Conservation (phyloP, 2,888 invertebrate genomes). For the Andrena marginata region DNA sequence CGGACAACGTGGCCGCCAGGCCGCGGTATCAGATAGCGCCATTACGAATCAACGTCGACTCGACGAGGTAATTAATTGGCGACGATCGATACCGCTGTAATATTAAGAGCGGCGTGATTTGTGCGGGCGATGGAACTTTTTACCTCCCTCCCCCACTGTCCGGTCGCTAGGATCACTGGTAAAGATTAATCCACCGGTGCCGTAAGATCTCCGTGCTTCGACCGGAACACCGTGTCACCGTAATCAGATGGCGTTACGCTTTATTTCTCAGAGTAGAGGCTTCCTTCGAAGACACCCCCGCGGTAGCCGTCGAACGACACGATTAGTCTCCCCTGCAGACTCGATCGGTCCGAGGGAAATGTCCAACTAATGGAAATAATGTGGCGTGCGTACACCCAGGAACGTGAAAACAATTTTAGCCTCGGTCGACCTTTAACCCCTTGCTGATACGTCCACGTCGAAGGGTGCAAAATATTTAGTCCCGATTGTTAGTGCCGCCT, state of each 20-base stretch:
- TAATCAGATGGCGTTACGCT: slow-evolving; percentile 7
- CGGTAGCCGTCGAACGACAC: too few species aligned
- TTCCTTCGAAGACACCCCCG: neutral
- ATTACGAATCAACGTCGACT: slow-evolving; percentile 66
- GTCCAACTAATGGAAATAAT: neutral
- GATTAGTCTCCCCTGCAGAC: too few species aligned
- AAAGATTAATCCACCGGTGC: slow-evolving; percentile 38
- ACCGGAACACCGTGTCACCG: neutral
- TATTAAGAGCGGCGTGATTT: slow-evolving; percentile 68
- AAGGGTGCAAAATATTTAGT: slow-evolving; percentile 82
- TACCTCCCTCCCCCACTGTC: slow-evolving; percentile 18
- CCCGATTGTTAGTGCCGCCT: slow-evolving; percentile 80
- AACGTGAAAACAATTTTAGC: slow-evolving; percentile 49
- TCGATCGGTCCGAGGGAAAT: too few species aligned
- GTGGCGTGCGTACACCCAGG: neutral
- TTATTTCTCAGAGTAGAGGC: neutral
- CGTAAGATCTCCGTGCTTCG: slow-evolving; percentile 11
- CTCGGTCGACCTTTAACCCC: slow-evolving; percentile 25
- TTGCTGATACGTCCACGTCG: slow-evolving; percentile 46
- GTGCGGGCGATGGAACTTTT: slow-evolving; percentile 23
- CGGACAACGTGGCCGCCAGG: slow-evolving; percentile 54
- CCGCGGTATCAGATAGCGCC: slow-evolving; percentile 66
- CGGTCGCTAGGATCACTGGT: neutral
- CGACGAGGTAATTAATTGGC: slow-evolving; percentile 70
- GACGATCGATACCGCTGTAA: slow-evolving; percentile 70